phyloP scores from a whole-genome alignment of 2,797 vertebrate genomes.

The Rhabdomys pumilio region DNA sequence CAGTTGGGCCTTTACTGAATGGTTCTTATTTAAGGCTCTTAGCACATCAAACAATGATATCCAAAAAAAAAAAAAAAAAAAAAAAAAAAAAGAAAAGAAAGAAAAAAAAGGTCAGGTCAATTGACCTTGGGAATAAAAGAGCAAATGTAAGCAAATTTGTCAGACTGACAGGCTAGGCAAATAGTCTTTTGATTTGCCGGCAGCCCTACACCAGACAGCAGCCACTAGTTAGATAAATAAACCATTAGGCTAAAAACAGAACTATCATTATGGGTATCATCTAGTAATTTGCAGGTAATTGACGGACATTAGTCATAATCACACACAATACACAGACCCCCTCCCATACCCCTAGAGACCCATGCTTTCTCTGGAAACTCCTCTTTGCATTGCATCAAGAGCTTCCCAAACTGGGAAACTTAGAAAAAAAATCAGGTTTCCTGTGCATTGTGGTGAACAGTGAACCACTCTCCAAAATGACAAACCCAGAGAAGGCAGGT shows the following conservation, averaged over 20 bases:
- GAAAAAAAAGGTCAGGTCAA: slow-evolving; percentile 63
- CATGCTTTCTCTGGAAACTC: slow-evolving; percentile 41
- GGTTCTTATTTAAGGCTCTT: slow-evolving; percentile 80
- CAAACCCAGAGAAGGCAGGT: not conserved
- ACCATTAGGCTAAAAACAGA: slow-evolving; percentile 85
- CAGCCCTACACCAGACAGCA: slow-evolving; percentile 78
- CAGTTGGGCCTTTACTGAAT: slow-evolving; percentile 80
- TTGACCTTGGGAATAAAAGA: slow-evolving; percentile 85
- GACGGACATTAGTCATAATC: slow-evolving; percentile 85
- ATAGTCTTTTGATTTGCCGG: slow-evolving; percentile 81
- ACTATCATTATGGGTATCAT: slow-evolving; percentile 81
- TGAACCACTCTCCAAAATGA: not conserved
- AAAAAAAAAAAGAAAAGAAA: slow-evolving; percentile 27
- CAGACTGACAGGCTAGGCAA: slow-evolving; percentile 81
- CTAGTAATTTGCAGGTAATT: slow-evolving; percentile 86
- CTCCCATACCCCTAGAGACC: slow-evolving; percentile 54
- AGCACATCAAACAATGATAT: slow-evolving; percentile 81
- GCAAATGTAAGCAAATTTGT: slow-evolving; percentile 81
- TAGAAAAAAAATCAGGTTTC: not conserved
- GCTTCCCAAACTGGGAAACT: slow-evolving; percentile 62
- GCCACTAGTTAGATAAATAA: slow-evolving; percentile 83
- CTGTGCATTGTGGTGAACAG: not conserved
- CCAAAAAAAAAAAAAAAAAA: slow-evolving; percentile 37
- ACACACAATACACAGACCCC: slow-evolving; percentile 76
- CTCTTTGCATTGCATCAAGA: slow-evolving; percentile 68